Evolutionary conservation across 1,140 invertebrate species (phyloP).

Genomic region (Tenebrio molitor): DNA sequence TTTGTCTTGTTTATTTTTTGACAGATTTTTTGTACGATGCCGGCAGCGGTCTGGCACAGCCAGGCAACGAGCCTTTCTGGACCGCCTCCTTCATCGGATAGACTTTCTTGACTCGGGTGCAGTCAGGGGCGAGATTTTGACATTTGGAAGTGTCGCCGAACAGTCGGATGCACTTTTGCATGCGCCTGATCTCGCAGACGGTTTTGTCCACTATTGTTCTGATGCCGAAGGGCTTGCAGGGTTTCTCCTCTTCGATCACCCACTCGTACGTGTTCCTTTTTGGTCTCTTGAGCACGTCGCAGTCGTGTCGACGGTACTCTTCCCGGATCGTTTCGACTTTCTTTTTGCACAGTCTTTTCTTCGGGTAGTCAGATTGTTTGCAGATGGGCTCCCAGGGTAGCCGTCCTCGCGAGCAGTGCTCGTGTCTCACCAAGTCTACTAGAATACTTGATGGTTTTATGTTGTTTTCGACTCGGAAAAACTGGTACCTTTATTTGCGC

Average conservation of each 20-base stretch:
- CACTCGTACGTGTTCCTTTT: slow-evolving; percentile 22
- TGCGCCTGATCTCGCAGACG: slow-evolving; percentile 41
- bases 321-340: background rate
- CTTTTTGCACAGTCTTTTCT: background rate
- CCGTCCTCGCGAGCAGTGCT: too few species aligned
- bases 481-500: background rate
- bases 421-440: too few species aligned
- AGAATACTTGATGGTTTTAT: too few species aligned
- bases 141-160: slow-evolving; percentile 34
- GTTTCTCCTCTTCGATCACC: slow-evolving; percentile 18
- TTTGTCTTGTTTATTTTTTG: slow-evolving; percentile 14
- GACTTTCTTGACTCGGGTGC: background rate
- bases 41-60: slow-evolving; percentile 22
- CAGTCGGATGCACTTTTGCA: slow-evolving; percentile 41
- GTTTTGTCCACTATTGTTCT: slow-evolving; percentile 46
- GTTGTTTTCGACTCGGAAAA: too few species aligned
- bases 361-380: background rate
- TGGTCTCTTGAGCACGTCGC: background rate
- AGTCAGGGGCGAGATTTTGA: slow-evolving; percentile 23
- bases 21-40: slow-evolving; percentile 1
- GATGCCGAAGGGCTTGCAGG: slow-evolving; percentile 45
- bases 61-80: slow-evolving; percentile 43
- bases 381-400: background rate
- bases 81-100: slow-evolving; percentile 51
- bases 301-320: too few species aligned